Evolutionary conservation across 2,797 vertebrate genomes (phyloP).

Genomic region (Gymnoscopelus braueri): DNA sequence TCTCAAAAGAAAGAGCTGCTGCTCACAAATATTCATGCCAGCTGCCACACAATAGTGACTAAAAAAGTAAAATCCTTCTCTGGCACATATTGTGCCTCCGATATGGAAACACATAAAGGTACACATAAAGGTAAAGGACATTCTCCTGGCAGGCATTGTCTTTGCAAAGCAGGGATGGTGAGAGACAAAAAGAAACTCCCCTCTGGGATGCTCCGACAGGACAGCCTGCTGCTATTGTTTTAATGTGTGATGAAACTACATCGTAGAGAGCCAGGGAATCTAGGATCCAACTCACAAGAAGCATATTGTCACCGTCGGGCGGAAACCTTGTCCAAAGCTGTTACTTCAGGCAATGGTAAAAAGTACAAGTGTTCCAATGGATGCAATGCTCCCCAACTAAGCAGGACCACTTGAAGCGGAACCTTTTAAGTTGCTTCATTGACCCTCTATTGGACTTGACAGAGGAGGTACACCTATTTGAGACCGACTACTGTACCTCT

Average conservation of each 20-base stretch:
- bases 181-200: slow-evolving; percentile 30
- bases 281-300: too few species aligned
- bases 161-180: slow-evolving; percentile 39
- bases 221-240: slow-evolving; percentile 28
- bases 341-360: too few species aligned
- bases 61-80: background rate
- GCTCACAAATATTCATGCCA: background rate
- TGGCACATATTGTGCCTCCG: slow-evolving; percentile 9
- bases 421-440: slow-evolving; percentile 62
- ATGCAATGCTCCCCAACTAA: slow-evolving; percentile 16
- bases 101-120: background rate
- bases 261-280: background rate
- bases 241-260: slow-evolving; percentile 53
- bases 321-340: too few species aligned
- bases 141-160: slow-evolving; percentile 33
- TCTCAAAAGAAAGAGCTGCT: background rate
- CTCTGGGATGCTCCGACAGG: slow-evolving; percentile 30
- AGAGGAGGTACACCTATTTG: slow-evolving; percentile 30
- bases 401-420: slow-evolving; percentile 44
- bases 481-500: slow-evolving; percentile 43
- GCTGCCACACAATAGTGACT: slow-evolving; percentile 23
- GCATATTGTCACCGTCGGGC: too few species aligned
- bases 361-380: too few species aligned
- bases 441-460: slow-evolving; percentile 47
- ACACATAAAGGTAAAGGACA: background rate